These are phyloP conservation scores for Drosophila truncata DNA, from an alignment of 1,140 invertebrate genomes.

Conservation along the genomic window DNA sequence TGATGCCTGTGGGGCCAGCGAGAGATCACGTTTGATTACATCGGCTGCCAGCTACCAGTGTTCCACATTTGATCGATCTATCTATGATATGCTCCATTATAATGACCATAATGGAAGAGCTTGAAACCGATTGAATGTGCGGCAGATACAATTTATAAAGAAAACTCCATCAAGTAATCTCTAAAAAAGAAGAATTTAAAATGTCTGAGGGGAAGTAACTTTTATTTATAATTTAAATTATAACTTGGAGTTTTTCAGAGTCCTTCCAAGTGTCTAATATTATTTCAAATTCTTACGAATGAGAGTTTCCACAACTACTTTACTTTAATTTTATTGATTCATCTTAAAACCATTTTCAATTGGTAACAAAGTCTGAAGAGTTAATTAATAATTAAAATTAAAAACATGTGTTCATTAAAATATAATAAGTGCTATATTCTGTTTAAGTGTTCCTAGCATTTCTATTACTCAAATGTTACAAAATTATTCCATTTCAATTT, in stretches of 20 bases:
- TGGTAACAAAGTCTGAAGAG: too few relatives aligned
- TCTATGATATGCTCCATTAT: constrained; percentile 55
- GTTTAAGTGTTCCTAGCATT: not conserved
- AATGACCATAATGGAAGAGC: constrained; percentile 23
- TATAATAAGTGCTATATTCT: too few relatives aligned
- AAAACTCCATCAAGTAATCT: too few relatives aligned
- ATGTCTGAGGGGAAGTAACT: too few relatives aligned
- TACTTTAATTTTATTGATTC: too few relatives aligned
- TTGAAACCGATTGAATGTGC: not conserved
- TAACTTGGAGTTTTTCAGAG: not conserved
- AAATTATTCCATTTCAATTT: not conserved
- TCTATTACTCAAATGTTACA: not conserved
- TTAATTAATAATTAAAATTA: too few relatives aligned
- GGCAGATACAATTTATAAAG: not conserved
- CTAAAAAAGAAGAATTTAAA: not conserved
- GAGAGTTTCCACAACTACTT: too few relatives aligned
- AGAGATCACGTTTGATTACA: constrained; percentile 73
- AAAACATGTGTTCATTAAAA: too few relatives aligned
- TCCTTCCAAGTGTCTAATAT: too few relatives aligned
- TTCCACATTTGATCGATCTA: constrained; percentile 79
- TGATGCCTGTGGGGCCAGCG: constrained; percentile 50
- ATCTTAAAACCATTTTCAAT: too few relatives aligned
- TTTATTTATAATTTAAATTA: not conserved
- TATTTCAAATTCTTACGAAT: too few relatives aligned
- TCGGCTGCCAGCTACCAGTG: constrained; percentile 80